Base-by-base conservation (phyloP, 2,797 vertebrate genomes). In the Microctenopoma stevenorrisi region DNA sequence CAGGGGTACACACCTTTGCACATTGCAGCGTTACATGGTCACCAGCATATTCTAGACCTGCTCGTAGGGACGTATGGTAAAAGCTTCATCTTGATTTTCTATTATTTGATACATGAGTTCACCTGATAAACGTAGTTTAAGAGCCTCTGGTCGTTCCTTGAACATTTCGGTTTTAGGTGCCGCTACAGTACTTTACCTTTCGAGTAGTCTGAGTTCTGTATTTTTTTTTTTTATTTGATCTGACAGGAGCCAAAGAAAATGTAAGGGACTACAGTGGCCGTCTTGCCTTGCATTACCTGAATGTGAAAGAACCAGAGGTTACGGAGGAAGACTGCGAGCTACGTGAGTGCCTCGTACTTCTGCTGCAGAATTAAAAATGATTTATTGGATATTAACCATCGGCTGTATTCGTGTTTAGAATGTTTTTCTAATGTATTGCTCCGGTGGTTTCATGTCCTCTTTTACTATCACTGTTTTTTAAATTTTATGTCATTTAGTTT, bases 1-100 rank as follows among this genome's bases (percentile, higher is more conserved):
- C 88, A 95, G 95, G 94, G 94, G 40, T 95, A 95, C 62, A 95
- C 95, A 5, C 92, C 94, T 25, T 79, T 95, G 68, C 94, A 95
- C 88, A 95, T 95, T 0, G 94, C 95, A 22, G 94, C 94, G 0
- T 72, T 95, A 42, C 95, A 95, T 1, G 92, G 94, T 1, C 95
- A 94, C 61, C 86, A 2, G n/a, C 90, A 91, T 33, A 93, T 95
- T 49, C 75, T 94, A 13, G 85, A 95, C 69, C 88, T 95, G 72
- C 92, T 95, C 54, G 13, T 94, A 40, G 60, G 65, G 26, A 91
- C 83, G 0, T 94, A 95, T 2, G 94, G 94, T 95, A 91, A 90
- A 73, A 67, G 26, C 4, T 1, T 35, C 7, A 35, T 35, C 33
- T 35, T 35, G 33, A 35, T 4, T 15, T 56, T 53, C n/a, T 4